These are phyloP conservation scores for Cnemophilus loriae DNA, from an alignment of 2,113 vertebrate species.

Conservation along the genomic window DNA sequence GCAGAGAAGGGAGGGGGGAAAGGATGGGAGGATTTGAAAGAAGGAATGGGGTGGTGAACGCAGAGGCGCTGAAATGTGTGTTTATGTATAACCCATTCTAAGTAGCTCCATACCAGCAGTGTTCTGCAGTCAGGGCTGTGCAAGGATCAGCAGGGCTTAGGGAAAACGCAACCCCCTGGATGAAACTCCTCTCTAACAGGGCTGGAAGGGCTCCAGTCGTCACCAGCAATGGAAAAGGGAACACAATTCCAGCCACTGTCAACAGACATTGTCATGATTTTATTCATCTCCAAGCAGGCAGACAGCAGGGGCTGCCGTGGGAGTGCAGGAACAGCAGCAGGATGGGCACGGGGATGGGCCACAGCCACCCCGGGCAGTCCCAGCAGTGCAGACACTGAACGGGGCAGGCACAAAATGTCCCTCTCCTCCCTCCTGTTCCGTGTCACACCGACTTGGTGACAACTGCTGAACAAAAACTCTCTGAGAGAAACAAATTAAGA, in stretches of 20 bases:
- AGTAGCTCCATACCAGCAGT: background rate
- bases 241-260: background rate
- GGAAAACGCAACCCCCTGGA: background rate
- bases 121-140: background rate
- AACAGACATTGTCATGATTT: background rate
- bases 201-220: background rate
- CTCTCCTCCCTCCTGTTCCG: background rate
- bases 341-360: background rate
- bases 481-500: background rate
- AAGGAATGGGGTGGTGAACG: background rate
- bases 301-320: background rate
- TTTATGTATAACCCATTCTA: background rate
- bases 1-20: background rate
- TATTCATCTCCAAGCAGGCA: background rate
- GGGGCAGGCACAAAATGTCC: background rate
- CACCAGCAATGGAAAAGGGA: background rate
- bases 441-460: background rate
- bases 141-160: background rate
- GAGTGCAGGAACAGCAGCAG: background rate
- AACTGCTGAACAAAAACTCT: background rate
- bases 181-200: background rate
- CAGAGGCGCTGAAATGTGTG: background rate
- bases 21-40: background rate
- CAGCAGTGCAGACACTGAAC: rapidly evolving
- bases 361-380: background rate